These are phyloP conservation scores for Scomber scombrus DNA, from an alignment of 2,113 vertebrate genomes.

Conservation along the genomic window DNA sequence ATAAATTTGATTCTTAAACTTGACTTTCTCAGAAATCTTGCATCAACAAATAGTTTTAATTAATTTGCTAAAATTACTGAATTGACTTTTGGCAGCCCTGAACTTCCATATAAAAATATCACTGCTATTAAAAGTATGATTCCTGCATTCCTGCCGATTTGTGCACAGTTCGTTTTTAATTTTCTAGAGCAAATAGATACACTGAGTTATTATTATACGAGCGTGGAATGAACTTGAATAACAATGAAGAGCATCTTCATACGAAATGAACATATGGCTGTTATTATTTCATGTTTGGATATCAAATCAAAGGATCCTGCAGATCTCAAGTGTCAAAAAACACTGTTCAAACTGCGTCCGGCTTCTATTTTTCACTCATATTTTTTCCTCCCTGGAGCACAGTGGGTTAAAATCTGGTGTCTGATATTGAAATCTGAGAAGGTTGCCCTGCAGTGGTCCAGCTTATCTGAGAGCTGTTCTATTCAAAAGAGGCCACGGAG, in stretches of 20 bases:
- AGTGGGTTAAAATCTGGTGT: conserved; percentile 61
- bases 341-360: conserved; percentile 15
- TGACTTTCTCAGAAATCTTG: no score
- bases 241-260: neutral
- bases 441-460: conserved; percentile 56
- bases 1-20: no score
- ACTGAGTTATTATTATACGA: neutral
- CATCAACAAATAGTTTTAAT: no score
- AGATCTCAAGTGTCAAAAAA: conserved; percentile 36
- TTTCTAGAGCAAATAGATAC: neutral
- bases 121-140: no score
- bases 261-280: neutral
- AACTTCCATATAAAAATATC: no score
- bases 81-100: no score
- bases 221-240: neutral
- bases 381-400: conserved; percentile 26
- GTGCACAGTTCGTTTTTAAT: no score
- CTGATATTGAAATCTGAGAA: conserved; percentile 74
- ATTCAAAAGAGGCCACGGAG: conserved; percentile 70
- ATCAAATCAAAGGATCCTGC: conserved; percentile 32
- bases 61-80: no score
- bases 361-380: conserved; percentile 1
- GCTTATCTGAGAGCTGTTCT: conserved; percentile 59
- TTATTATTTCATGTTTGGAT: conserved; percentile 17
- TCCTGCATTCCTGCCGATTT: no score